phyloP scores from a whole-genome alignment of 2,113 vertebrate species.

The Aptenodytes patagonicus region DNA sequence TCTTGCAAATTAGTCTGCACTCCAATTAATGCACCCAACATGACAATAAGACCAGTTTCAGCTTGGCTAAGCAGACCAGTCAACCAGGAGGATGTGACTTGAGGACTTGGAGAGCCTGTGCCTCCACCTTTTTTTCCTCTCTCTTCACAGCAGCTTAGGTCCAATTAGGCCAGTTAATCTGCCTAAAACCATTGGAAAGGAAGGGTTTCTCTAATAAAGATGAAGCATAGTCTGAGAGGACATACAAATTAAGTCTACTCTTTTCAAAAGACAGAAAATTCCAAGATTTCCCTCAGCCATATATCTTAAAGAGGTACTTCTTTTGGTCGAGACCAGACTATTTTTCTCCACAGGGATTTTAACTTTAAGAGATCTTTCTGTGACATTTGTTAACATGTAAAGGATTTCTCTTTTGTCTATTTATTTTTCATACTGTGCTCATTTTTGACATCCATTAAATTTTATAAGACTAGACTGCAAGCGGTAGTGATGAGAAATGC shows the following conservation, averaged over 20 bases:
- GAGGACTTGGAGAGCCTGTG: constrained; percentile 79
- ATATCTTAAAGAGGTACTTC: background rate
- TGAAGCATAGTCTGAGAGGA: constrained; percentile 51
- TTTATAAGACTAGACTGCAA: constrained; percentile 73
- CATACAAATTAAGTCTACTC: constrained; percentile 49
- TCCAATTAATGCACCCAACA: constrained; percentile 95
- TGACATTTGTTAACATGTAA: constrained; percentile 40
- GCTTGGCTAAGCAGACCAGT: constrained; percentile 90
- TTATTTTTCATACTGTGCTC: constrained; percentile 67
- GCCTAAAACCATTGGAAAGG: constrained; percentile 72
- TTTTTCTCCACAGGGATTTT: constrained; percentile 10
- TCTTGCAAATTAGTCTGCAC: constrained; percentile 94
- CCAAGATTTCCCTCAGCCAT: constrained; percentile 20
- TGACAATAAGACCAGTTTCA: constrained; percentile 91
- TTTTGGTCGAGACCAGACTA: background rate
- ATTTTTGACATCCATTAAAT: constrained; percentile 72
- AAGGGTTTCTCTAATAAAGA: constrained; percentile 71
- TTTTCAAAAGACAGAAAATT: constrained; percentile 54
- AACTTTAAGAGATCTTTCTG: constrained; percentile 35
- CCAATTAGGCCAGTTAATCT: constrained; percentile 82
- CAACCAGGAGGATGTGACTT: constrained; percentile 89
- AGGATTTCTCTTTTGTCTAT: constrained; percentile 51
- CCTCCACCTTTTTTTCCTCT: constrained; percentile 69
- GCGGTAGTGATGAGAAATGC: constrained; percentile 67
- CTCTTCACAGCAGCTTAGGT: constrained; percentile 74